Base-by-base conservation (phyloP, 2,888 invertebrate species). In the Lathronympha strigana region DNA sequence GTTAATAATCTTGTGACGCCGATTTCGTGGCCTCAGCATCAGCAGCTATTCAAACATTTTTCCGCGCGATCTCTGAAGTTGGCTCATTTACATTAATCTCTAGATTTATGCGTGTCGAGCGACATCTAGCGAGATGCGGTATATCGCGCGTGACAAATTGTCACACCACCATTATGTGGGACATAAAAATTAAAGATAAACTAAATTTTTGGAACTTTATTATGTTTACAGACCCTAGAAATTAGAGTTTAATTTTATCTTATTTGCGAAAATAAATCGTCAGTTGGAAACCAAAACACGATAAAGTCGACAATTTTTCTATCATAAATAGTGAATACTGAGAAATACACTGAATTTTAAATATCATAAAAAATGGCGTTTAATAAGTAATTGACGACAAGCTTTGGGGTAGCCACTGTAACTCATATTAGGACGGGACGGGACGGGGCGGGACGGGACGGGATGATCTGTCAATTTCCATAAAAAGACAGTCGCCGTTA, bases 41-140 rank as follows among this genome's bases (percentile, higher is more conserved):
- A 33, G 62, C 36, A 49, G 57, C 63, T 63, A 45, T 63, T 51
- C 51, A 51, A 63, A 53, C 49, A 53, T 64, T 60, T 64, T 64
- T 60, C 6, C 19, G 11, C 28, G 21, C 28, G 8, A 15, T n/a
- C 19, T 53, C 50, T 28, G 28, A 54, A 28, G 19, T 55, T 36
- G 45, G 33, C 23, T 25, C 36, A 53, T 64, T 64, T 60, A 64
- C 51, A 64, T 64, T 64, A 53, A 64, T 64, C 64, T 53, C 11
- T 23, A 60, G 58, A 64, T 45, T 64, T 64, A 60, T 51, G 57
- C 40, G 28, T 28, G 28, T 43, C 49, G 50, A 57, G 43, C 21
- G 55, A 55, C 63, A 36, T 58, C 53, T 58, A 58, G 50, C 43
- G 64, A 43, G 58, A n/a, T 33, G 51, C 50, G 13, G 49, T 64